phyloP scores from a whole-genome alignment of 2,113 vertebrate genomes.

The Anoplopoma fimbria region DNA sequence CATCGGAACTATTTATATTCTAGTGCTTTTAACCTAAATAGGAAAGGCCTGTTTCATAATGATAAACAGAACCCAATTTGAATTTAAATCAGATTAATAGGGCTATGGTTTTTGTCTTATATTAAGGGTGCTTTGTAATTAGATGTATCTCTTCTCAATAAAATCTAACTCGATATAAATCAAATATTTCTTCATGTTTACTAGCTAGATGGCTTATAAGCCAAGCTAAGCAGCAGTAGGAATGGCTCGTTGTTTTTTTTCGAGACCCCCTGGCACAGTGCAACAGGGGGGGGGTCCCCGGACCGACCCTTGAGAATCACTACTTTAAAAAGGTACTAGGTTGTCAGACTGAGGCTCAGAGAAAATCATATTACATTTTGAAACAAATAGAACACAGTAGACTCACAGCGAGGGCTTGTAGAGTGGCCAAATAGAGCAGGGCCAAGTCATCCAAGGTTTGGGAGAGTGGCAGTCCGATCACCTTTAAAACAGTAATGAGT shows the following conservation, averaged over 20 bases:
- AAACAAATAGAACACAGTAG: not conserved
- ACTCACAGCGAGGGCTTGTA: slow-evolving; percentile 96
- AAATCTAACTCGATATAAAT: not conserved
- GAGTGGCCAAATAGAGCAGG: slow-evolving; percentile 92
- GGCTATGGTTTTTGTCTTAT: not conserved
- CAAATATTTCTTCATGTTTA: not conserved
- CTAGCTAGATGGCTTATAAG: not conserved
- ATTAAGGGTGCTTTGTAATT: not conserved
- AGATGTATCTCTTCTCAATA: not conserved
- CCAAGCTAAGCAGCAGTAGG: not conserved
- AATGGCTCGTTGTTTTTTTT: too few relatives aligned
- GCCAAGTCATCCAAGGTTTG: slow-evolving; percentile 92
- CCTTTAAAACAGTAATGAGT: slow-evolving; percentile 78
- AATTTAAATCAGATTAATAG: not conserved
- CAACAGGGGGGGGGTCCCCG: not conserved
- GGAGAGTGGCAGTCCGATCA: slow-evolving; percentile 90
- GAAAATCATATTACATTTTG: slow-evolving; percentile 3
- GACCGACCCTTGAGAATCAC: not conserved
- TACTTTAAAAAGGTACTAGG: not conserved
- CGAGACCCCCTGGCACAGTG: not conserved
- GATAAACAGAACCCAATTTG: not conserved
- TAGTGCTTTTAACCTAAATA: not conserved
- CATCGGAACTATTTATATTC: not conserved
- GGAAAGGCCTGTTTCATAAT: not conserved
- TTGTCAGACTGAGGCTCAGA: slow-evolving; percentile 9